Evolutionary conservation across 2,888 invertebrate genomes (phyloP).

Genomic region (Exephanes ischioxanthus): DNA sequence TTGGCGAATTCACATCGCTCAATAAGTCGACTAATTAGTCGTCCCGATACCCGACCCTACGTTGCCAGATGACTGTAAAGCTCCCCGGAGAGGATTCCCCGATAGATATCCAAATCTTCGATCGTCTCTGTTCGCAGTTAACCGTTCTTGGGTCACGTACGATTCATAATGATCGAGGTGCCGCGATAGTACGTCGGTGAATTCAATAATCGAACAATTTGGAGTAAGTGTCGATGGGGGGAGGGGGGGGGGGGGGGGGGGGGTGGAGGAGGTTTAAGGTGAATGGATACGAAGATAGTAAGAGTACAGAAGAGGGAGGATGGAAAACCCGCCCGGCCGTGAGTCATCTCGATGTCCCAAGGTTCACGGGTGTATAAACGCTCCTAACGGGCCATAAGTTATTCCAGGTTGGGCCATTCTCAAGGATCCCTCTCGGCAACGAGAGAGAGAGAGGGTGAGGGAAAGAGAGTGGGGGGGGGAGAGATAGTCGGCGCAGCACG

Average conservation of each 20-base stretch:
- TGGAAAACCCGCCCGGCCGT: conserved; percentile 32
- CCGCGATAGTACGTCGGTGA: conserved; percentile 54
- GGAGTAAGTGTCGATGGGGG: conserved; percentile 20
- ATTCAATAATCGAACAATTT: conserved; percentile 68
- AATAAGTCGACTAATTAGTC: conserved; percentile 50
- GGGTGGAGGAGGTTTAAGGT: neutral
- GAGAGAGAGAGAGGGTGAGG: neutral
- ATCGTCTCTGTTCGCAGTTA: conserved; percentile 13
- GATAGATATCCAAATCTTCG: conserved; percentile 24
- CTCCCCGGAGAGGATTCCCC: neutral
- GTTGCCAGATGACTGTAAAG: neutral
- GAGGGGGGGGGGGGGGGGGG: neutral
- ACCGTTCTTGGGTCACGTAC: conserved; percentile 60
- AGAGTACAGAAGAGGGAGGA: neutral
- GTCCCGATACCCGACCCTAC: neutral
- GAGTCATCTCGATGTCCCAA: conserved; percentile 64
- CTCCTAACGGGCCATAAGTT: conserved; percentile 72
- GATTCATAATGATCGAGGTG: conserved; percentile 60
- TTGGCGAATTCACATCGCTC: conserved; percentile 47
- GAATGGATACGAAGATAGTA: neutral
- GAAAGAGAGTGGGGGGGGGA: conserved; percentile 7
- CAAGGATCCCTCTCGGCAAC: conserved; percentile 45
- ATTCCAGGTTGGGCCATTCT: conserved; percentile 71
- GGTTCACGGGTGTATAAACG: conserved; percentile 67
- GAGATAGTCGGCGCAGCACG: conserved; percentile 28